Evolutionary conservation across 2,888 invertebrate genomes (phyloP).

Genomic region (Ichneumoninae sp.): DNA sequence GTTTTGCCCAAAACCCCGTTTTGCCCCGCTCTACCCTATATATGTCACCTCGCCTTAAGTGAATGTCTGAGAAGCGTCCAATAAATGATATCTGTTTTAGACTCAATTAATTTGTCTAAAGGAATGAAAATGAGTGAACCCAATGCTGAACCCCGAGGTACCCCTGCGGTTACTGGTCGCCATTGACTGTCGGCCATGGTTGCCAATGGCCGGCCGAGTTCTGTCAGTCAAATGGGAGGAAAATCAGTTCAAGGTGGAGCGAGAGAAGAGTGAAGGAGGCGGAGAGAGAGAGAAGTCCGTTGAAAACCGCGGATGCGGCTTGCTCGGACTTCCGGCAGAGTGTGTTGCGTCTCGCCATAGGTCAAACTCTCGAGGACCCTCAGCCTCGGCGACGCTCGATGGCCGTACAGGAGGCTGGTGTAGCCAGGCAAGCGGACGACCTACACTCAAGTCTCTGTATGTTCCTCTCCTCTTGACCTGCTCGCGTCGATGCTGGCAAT

Average conservation of each 20-base stretch:
- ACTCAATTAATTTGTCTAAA: background rate
- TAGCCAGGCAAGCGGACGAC: conserved; percentile 46
- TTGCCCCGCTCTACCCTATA: no score
- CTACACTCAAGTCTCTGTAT: conserved; percentile 51
- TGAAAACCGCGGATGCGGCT: conserved; percentile 44
- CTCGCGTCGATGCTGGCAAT: conserved; percentile 58
- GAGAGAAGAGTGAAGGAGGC: conserved; percentile 4
- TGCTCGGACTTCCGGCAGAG: conserved; percentile 56
- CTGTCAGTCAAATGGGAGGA: conserved; percentile 31
- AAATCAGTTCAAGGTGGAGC: background rate
- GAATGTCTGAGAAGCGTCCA: no score
- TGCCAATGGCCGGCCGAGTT: conserved; percentile 27
- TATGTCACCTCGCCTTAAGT: no score
- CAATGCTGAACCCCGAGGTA: conserved; percentile 14
- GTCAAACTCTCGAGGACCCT: conserved; percentile 63
- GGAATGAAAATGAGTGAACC: background rate
- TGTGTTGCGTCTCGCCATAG: conserved; percentile 49
- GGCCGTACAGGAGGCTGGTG: conserved; percentile 15
- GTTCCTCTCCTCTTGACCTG: conserved; percentile 60
- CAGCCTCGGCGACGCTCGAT: conserved; percentile 17
- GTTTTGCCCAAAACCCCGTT: no score
- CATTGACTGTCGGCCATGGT: conserved; percentile 12
- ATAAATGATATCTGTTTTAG: background rate
- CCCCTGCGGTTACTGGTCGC: background rate
- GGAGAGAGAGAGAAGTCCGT: conserved; percentile 9